Conservation (phyloP, 2,113 vertebrate species). For the Rhizomys pruinosus region DNA sequence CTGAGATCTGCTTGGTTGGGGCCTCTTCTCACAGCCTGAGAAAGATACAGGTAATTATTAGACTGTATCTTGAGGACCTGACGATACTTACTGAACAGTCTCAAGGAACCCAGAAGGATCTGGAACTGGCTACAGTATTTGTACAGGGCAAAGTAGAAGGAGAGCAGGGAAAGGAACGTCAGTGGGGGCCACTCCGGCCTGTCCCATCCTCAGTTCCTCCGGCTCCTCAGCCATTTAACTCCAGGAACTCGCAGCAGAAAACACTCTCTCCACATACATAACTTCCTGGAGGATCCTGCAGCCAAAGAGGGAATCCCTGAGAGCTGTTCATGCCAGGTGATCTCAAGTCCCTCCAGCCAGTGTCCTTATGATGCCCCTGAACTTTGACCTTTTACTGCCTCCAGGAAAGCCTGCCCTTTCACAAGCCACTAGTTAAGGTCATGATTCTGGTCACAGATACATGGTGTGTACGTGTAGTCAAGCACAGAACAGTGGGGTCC, state of each 20-base stretch:
- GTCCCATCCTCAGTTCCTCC: neutral
- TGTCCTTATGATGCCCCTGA: too few species aligned
- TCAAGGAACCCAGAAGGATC: accelerated
- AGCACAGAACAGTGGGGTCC: neutral
- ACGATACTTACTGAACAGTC: neutral
- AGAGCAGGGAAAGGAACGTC: neutral
- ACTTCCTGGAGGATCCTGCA: too few species aligned
- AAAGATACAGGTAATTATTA: neutral
- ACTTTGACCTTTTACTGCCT: neutral
- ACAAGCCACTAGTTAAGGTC: neutral
- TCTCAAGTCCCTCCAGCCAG: accelerated
- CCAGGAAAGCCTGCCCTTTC: neutral
- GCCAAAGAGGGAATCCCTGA: neutral
- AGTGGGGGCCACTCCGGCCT: accelerated
- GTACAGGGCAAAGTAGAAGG: accelerated
- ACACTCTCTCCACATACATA: neutral
- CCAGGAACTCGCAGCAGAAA: neutral
- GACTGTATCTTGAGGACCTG: neutral
- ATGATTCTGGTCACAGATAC: neutral
- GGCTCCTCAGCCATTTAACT: neutral
- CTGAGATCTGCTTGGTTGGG: accelerated
- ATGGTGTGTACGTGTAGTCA: neutral
- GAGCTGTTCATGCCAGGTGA: too few species aligned
- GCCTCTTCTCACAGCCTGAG: neutral
- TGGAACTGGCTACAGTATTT: neutral